Base-by-base conservation (phyloP, 92 coral and sea anemone species). In the Ricordea florida region DNA sequence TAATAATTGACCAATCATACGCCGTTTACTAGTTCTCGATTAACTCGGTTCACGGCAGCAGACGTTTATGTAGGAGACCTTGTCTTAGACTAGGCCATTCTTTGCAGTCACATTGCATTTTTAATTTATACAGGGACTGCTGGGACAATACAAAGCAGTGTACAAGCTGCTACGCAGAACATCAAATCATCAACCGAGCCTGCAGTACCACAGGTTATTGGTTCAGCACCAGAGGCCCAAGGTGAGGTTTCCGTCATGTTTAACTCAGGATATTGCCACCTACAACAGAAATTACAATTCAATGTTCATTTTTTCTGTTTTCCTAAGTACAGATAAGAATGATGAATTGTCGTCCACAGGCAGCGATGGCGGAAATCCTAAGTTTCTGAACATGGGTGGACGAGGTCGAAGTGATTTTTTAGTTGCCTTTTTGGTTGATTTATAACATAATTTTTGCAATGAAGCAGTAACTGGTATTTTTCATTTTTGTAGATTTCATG, bases 291-390 rank as follows among this genome's bases (percentile, higher is more conserved):
- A n/a, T n/a, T n/a, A n/a, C n/a, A n/a, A n/a, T n/a, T n/a, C n/a
- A n/a, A n/a, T 5, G 10, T 20, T 29, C n/a, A 10, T 27, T 26
- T n/a, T 8, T 1, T 69, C 14, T 11, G 38, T 24, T 37, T 55
- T 18, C 14, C 0, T 46, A 17, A 29, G 56, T 42, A n/a, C 33
- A 91, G 97, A 91, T 38, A 93, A 87, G 13, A 68, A 68, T 40
- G 90, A 91, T 29, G 97, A 91, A 32, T 62, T 85, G 25, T 83
- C 93, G 3, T 83, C 97, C 24, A 79, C 97, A 47, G 70, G 83
- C 62, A 87, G 97, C 48, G 76, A 56, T 27, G 92, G 32, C 6
- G 84, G 68, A 60, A 78, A 88, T 31, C 88, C 86, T 1, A 91
- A 87, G 76, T 71, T 91, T 28, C 71, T 81, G 92, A 90, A 66